A percentile compares a stretch with the other conserved stretches of the same genome.
These are phyloP conservation scores for Amblyteles armatorius DNA, from an alignment of 2,888 invertebrate species.

Conservation along the genomic window DNA sequence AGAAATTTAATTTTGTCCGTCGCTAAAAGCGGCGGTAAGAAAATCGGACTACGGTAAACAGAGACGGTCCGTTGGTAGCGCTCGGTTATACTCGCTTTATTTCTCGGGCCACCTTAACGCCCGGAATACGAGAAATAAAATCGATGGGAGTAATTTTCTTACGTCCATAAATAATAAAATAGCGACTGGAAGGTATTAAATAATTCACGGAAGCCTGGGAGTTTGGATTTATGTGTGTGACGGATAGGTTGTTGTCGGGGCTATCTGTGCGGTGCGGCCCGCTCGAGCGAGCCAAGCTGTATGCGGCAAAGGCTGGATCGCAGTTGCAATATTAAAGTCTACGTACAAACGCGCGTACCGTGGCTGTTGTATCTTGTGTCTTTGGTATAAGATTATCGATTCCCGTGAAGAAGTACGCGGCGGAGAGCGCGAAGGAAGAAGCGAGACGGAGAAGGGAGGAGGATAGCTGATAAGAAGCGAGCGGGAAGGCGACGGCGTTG, in stretches of 20 bases:
- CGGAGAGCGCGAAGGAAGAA: constrained; percentile 8
- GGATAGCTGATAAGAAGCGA: constrained; percentile 23
- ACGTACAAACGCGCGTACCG: background rate
- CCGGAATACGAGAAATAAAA: constrained; percentile 38
- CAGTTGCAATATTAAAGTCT: background rate
- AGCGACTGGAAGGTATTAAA: constrained; percentile 43
- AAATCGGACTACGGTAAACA: background rate
- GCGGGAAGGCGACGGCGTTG: constrained; percentile 53
- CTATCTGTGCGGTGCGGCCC: constrained; percentile 20
- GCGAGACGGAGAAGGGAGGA: constrained; percentile 11
- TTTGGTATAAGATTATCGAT: constrained; percentile 57
- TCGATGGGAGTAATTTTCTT: constrained; percentile 57
- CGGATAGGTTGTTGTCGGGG: constrained; percentile 49
- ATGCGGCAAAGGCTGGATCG: background rate
- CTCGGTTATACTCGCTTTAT: background rate
- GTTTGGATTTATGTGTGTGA: constrained; percentile 56
- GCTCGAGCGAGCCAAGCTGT: constrained; percentile 12
- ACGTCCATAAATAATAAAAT: constrained; percentile 62
- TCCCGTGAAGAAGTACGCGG: constrained; percentile 42
- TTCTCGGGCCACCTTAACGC: background rate
- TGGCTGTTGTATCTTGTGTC: constrained; percentile 5
- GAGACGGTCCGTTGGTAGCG: background rate
- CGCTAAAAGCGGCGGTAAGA: background rate
- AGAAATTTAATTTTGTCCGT: background rate
- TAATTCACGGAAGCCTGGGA: constrained; percentile 58